These are phyloP conservation scores for Anniella stebbinsi DNA, from an alignment of 2,797 vertebrate species.

Conservation along the genomic window DNA sequence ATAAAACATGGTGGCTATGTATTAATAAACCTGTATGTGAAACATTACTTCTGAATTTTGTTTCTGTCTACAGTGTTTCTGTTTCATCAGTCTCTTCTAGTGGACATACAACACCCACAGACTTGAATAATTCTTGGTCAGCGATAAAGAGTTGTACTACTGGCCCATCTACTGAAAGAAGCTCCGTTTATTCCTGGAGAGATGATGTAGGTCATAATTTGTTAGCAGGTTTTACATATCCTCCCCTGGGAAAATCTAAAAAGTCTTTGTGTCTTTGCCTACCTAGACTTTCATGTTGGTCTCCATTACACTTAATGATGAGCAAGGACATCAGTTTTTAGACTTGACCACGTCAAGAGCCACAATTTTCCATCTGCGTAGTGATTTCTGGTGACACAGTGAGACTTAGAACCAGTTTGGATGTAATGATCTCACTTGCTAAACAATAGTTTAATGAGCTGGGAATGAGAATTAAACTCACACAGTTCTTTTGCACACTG, in stretches of 20 bases:
- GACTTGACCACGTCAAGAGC: background rate
- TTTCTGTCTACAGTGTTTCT: conserved; percentile 70
- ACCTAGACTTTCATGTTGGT: background rate
- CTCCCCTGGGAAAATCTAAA: background rate
- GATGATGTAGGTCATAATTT: conserved; percentile 82
- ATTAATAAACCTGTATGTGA: background rate
- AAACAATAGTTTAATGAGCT: background rate
- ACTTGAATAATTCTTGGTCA: conserved; percentile 78
- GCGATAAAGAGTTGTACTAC: conserved; percentile 79
- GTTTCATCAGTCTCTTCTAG: conserved; percentile 68
- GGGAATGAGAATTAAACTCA: background rate
- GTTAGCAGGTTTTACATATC: background rate
- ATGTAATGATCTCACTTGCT: background rate
- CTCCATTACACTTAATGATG: background rate
- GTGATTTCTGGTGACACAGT: background rate
- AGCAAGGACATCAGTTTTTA: background rate
- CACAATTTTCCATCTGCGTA: background rate
- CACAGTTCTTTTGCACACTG: too few relatives aligned
- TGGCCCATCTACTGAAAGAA: conserved; percentile 84
- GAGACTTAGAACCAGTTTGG: background rate
- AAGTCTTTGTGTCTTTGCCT: background rate
- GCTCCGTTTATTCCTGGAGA: conserved; percentile 88
- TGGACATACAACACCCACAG: conserved; percentile 65
- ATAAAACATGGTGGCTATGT: background rate
- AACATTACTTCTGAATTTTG: conserved; percentile 37